Evolutionary conservation across 2,113 vertebrate species (phyloP), one percentile per base, ranked within the genome.

Genomic region (Pseudonaja textilis): DNA sequence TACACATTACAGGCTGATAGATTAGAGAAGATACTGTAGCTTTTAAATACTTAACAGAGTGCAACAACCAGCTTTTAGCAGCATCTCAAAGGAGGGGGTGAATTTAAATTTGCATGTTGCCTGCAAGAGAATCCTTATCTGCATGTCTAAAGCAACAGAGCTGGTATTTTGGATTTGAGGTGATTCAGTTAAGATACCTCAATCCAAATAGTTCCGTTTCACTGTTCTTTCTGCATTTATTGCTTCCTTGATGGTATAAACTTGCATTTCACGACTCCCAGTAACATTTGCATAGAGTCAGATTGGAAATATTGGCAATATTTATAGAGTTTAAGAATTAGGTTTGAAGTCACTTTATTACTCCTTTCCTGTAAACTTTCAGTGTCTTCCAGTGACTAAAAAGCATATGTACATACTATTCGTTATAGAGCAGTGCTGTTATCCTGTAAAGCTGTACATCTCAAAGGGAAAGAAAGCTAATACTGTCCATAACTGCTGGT

Each of bases 401-500:
- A 96, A 93, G 85, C 39, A 0, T 96, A 95, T 95, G 57, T 93
- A 1, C 85, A 85, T 81, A 85, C 94, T 92, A 95, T 55, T 96
- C 93, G 93, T 92, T 95, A 93, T 0, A 95, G 55, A 88, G 92
- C 93, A 55, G 93, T 92, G 88, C 93, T 93, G 93, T 90, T 89
- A 59, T 91, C 47, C 34, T 87, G 93, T 94, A 87, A 93, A 95
- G 93, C 93, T 95, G 91, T 97, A 29, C 52, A 61, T 90, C 95
- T 88, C 95, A 95, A 95, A 95, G 94, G 85, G 89, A 93, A 94
- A 96, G 95, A 94, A 95, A 94, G 42, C 74, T 93, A 95, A 90
- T 89, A 26, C 25, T 61, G 59, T 26, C 29, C 93, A 96, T 92
- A 94, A 95, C 39, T 96, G 96, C 34, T 61, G 95, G 18, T 94